Conservation (phyloP, 1,140 invertebrate species). For the Pararge aegeria region DNA sequence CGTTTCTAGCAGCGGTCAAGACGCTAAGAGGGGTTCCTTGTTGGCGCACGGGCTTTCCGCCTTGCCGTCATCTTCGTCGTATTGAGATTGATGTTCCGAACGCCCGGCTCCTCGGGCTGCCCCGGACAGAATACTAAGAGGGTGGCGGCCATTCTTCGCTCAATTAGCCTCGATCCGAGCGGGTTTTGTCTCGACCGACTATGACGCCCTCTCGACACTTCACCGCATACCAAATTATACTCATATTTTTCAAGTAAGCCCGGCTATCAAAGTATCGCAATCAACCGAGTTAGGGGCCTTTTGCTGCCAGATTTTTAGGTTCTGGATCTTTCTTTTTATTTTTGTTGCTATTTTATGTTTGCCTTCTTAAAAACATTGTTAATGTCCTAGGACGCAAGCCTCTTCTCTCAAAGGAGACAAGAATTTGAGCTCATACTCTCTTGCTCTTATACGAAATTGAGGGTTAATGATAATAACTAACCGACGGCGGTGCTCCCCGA, state of each 20-base stretch:
- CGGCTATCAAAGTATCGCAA: conserved; percentile 59
- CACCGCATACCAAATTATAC: conserved; percentile 67
- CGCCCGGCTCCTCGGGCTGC: conserved; percentile 39
- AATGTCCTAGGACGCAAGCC: too few species aligned
- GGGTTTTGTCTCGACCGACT: conserved; percentile 58
- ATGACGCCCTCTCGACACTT: conserved; percentile 55
- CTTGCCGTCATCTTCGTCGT: conserved; percentile 59
- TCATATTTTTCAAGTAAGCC: conserved; percentile 70
- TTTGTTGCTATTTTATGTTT: background rate
- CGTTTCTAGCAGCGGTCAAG: conserved; percentile 40
- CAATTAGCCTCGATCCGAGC: conserved; percentile 64
- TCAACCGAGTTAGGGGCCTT: conserved; percentile 25
- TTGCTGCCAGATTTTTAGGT: conserved; percentile 7
- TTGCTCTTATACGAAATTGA: too few species aligned
- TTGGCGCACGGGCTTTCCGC: conserved; percentile 54
- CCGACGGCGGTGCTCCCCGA: too few species aligned
- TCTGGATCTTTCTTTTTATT: background rate
- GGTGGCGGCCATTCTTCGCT: conserved; percentile 57
- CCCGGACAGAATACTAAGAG: conserved; percentile 67
- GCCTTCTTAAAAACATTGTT: background rate
- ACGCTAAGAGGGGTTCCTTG: conserved; percentile 69
- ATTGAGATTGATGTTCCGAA: conserved; percentile 74
- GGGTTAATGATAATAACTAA: too few species aligned
- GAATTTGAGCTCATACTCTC: too few species aligned
- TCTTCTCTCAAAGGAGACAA: too few species aligned